Percentiles rank a stretch among this genome's conserved stretches.
phyloP scores from a whole-genome alignment of 2,113 vertebrate genomes.

The Aegypius monachus region DNA sequence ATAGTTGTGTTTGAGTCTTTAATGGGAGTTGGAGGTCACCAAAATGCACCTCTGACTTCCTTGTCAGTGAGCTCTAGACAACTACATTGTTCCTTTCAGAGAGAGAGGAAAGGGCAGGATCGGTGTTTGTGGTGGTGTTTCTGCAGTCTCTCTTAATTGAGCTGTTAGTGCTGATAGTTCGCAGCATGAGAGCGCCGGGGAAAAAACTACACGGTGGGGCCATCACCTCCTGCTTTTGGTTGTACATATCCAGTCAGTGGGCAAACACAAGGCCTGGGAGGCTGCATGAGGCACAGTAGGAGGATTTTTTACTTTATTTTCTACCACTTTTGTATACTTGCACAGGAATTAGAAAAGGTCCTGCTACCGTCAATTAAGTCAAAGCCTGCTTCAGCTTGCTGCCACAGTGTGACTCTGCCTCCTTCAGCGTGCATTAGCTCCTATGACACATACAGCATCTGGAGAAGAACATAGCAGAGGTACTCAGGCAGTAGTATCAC shows the following conservation, averaged over 20 bases:
- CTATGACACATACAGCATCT: background rate
- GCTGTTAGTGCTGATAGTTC: background rate
- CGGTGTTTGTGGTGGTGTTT: rapidly evolving
- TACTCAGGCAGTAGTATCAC: background rate
- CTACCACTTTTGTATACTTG: background rate
- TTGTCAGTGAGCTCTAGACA: background rate
- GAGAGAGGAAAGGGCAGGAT: background rate
- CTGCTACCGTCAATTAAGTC: background rate
- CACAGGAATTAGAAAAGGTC: background rate
- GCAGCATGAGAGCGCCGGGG: rapidly evolving
- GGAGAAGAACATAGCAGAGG: background rate
- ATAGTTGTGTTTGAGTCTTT: background rate
- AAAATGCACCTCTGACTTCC: background rate
- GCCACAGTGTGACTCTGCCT: background rate
- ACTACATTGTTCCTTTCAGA: background rate
- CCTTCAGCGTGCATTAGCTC: background rate
- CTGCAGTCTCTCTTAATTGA: background rate
- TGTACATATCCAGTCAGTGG: background rate
- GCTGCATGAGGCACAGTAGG: background rate
- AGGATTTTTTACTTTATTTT: background rate
- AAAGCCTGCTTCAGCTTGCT: background rate
- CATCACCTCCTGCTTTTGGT: background rate
- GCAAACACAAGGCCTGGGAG: background rate
- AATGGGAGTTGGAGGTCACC: background rate
- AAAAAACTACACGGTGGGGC: background rate